Evolutionary conservation across 37 sponge, comb jelly and placozoan species (phyloP), one percentile per base, ranked within the genome.

Genomic region (Corticium candelabrum): DNA sequence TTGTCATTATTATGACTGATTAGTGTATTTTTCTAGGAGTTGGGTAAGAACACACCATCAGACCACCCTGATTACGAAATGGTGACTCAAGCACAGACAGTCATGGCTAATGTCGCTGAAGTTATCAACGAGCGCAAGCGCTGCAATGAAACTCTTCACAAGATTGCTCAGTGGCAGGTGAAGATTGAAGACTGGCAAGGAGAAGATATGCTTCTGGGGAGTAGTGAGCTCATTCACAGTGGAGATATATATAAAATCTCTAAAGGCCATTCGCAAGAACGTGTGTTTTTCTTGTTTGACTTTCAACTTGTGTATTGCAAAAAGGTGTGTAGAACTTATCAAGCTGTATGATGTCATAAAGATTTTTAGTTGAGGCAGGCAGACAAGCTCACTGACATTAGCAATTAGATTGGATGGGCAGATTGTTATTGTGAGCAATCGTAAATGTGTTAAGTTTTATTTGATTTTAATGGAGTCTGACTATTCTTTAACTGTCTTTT

Each of bases 201-300:
- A 33, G 83, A 78, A 21, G 90, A 94, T 76, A 79, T 98, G 1
- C 57, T 92, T 27, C 84, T 85, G 33, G 74, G 41, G 0, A 91
- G 93, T 77, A 83, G 87, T 37, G 88, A 89, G 41, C 57, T 91
- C 38, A 82, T 98, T 11, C 85, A 91, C 78, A 80, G 82, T 56
- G 93, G 93, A 69, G 88, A 86, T 7, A 74, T 98, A 67, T 80
- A 87, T 57, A 91, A 92, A 82, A 92, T 98, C 34, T 91, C 96
- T 3, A 94, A 91, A 82, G 99, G 95, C 56, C 91, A 88, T 50
- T 88, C 87, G 1, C 95, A 98, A 41, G 89, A 89, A 73, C 81
- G 99, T 73, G 84, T 86, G 37, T 92, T 98, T 81, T 94, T 91
- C 79, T 89, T 98, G 34, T 94, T 98, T 81, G 99, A 98, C 73